Conservation (phyloP, 2,113 vertebrate genomes). For the Stigmatopora argus region DNA sequence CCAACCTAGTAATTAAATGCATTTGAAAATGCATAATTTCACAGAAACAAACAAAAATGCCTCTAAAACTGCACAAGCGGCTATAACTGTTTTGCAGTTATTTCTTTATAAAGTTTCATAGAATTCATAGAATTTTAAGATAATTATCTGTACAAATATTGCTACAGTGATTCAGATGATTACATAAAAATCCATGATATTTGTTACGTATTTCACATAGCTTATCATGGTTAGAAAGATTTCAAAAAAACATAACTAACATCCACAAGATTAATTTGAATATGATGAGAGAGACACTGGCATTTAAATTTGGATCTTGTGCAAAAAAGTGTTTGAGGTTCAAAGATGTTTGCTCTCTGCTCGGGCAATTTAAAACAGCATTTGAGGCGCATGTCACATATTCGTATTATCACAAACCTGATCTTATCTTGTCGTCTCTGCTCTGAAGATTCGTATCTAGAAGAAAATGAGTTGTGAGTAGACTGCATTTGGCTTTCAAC, state of each 20-base stretch:
- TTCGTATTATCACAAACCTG: constrained; percentile 8
- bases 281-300: neutral
- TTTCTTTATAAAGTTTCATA: too few relatives aligned
- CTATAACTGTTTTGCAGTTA: too few relatives aligned
- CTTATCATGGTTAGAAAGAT: neutral
- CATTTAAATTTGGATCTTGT: neutral
- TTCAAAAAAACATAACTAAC: neutral
- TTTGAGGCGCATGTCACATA: neutral
- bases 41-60: too few relatives aligned
- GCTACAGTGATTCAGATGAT: too few relatives aligned
- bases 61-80: too few relatives aligned
- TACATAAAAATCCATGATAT: neutral
- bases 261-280: neutral
- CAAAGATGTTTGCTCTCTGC: neutral
- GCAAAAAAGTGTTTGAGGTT: neutral
- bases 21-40: too few relatives aligned
- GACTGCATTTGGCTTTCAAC: neutral
- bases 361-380: neutral
- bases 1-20: too few relatives aligned
- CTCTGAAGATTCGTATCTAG: constrained; percentile 49
- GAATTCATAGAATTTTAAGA: too few relatives aligned
- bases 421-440: constrained; percentile 27
- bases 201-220: neutral
- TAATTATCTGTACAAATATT: too few relatives aligned
- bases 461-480: constrained; percentile 4